Evolutionary conservation across 2,888 invertebrate species (phyloP), one percentile per base, ranked within the genome.

Genomic region (Aphrophora alni): DNA sequence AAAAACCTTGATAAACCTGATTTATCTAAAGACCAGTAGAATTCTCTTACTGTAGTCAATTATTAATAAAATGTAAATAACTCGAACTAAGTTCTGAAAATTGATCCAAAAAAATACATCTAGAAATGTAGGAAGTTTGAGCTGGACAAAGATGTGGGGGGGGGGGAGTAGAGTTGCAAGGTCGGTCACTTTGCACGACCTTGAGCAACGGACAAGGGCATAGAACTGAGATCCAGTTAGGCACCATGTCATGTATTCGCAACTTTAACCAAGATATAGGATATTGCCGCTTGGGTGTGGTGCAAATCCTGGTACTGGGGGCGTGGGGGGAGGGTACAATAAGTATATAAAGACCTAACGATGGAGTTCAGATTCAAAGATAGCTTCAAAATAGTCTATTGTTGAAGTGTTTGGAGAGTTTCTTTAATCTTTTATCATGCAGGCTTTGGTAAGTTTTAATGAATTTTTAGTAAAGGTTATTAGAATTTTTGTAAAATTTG

Each of bases 341-440:
- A 33, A 24, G n/a, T 70, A 24, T 75, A 78, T 78, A 78, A 27
- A 73, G 26, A 8, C 8, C 21, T 12, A 59, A 59, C 78, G 28
- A 73, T 59, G 24, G 33, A 70, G 33, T n/a, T 3, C 38, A 0
- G 2, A 71, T 69, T 27, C 28, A 21, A 28, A 78, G 78, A 72
- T 78, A 78, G 78, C 78, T 73, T 72, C 72, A 44, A 59, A n/a
- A 73, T 73, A 78, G 78, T 78, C 78, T 24, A 33, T 73, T 17
- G 25, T 24, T 25, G 78, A 78, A 78, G 78, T 78, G 78, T 78
- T 73, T 59, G 73, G 7, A 78, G 78, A 78, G 78, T 78, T 44
- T 59, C 78, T 78, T 38, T 5, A 24, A 51, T 2, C 24, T 69
- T 69, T 28, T 24, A 78, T 59, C 59, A 78, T 78, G 78, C 44